phyloP scores from a whole-genome alignment of 2,113 vertebrate genomes.

The Triplophysa tibetana region DNA sequence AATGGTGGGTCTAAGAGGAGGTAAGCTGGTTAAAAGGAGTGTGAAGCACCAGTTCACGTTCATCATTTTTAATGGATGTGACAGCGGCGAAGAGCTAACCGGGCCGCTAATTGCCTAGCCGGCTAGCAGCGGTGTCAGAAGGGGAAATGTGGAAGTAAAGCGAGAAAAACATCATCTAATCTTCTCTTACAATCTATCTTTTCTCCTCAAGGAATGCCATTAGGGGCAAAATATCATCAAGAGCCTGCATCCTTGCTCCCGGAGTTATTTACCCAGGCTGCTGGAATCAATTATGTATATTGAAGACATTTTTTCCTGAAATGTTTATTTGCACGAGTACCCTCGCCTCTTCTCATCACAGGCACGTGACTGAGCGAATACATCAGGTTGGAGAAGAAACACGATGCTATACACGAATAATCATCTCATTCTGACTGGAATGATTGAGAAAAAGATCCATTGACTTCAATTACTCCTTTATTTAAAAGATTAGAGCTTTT shows the following conservation, averaged over 20 bases:
- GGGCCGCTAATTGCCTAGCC: slow-evolving; percentile 44
- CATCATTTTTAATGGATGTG: slow-evolving; percentile 35
- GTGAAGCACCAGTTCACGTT: slow-evolving; percentile 17
- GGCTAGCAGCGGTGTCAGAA: neutral
- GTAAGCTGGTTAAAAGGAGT: neutral
- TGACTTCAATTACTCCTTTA: neutral
- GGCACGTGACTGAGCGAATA: slow-evolving; percentile 23
- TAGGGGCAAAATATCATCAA: slow-evolving; percentile 37
- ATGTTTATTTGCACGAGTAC: slow-evolving; percentile 41
- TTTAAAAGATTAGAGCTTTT: neutral
- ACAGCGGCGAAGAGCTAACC: slow-evolving; percentile 29
- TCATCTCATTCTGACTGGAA: neutral
- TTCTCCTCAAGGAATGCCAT: slow-evolving; percentile 41
- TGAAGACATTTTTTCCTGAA: slow-evolving; percentile 45
- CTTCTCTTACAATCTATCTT: slow-evolving; percentile 18
- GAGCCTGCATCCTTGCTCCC: slow-evolving; percentile 18
- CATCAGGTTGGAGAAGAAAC: slow-evolving; percentile 12
- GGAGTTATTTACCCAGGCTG: slow-evolving; percentile 22
- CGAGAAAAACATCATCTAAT: slow-evolving; percentile 20
- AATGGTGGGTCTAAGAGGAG: slow-evolving; percentile 38
- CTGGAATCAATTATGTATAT: slow-evolving; percentile 57
- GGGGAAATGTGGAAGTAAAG: slow-evolving; percentile 21
- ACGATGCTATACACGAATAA: neutral
- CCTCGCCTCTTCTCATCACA: slow-evolving; percentile 42
- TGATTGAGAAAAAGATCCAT: too few relatives aligned